Evolutionary conservation across 2,797 vertebrate species (phyloP), one percentile per base, ranked within the genome.

Genomic region (Danio kyathit): DNA sequence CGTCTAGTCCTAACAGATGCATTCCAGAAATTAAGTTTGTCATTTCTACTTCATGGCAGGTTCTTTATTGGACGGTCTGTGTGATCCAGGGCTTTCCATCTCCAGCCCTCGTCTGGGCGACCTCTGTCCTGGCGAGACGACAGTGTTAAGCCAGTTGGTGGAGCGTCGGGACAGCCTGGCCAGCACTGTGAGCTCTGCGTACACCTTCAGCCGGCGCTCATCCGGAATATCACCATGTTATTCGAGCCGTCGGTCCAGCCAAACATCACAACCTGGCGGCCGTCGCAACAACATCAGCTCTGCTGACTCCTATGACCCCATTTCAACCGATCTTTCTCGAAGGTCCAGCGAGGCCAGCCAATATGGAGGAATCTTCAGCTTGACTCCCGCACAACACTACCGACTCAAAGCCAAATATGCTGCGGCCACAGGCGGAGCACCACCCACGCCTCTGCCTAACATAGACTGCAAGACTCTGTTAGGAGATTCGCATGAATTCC

Each of bases 381-480:
- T 98, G 85, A 98, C 97, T 0, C 96, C 96, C 0, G 96, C 96
- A 10, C 97, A 98, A 90, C 97, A 97, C 82, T 97, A 98, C 88
- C 91, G 88, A 84, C 94, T 98, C 74, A 96, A 96, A 81, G 96
- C 95, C 9, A 95, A 92, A 79, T 98, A 97, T 0, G 96, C 96
- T 0, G 96, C 96, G 0, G 97, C 97, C 84, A 97, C 96, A 0
- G 97, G 96, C 0, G 96, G 95, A 0, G 94, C 95, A 0, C 97
- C 96, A 0, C 97, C 96, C 0, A 98, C 96, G 0, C 97, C 96
- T 0, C 91, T 97, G 52, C 95, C 96, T 0, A 93, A 94, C 82
- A 93, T 96, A 92, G 96, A 97, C 77, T 92, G 86, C 38, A 94
- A 92, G 83, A 92, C 94, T 52, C 89, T 93, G 69, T 89, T 93